Evolutionary conservation across 1,140 invertebrate species (phyloP).

Genomic region (Homalodisca vitripennis): DNA sequence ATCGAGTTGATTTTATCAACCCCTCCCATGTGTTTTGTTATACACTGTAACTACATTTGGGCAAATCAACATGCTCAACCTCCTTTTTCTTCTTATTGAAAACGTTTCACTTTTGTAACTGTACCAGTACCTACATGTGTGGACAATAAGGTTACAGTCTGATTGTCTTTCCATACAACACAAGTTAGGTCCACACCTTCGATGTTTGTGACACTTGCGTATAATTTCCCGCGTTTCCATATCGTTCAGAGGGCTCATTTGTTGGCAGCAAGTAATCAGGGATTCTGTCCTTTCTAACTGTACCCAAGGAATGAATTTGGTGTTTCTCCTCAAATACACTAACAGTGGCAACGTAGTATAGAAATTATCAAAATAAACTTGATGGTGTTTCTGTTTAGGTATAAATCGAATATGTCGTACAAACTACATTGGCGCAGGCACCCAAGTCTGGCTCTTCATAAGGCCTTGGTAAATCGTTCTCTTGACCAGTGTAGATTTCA

Average conservation of each 20-base stretch:
- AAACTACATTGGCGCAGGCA: conserved; percentile 37
- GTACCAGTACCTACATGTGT: conserved; percentile 2
- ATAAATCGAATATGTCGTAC: conserved; percentile 32
- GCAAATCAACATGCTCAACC: no score
- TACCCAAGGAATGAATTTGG: conserved; percentile 38
- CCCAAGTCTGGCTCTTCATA: conserved; percentile 37
- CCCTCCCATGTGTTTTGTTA: conserved; percentile 42
- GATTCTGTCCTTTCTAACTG: conserved; percentile 38
- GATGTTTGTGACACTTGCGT: conserved; percentile 5
- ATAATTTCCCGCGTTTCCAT: conserved; percentile 6
- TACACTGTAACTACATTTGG: no score
- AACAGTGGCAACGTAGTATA: conserved; percentile 36
- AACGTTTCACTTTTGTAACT: conserved; percentile 31
- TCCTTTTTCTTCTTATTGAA: conserved; percentile 21
- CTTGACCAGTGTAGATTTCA: conserved; percentile 44
- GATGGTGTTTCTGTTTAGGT: conserved; percentile 30
- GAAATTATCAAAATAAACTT: conserved; percentile 40
- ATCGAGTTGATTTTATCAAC: conserved; percentile 44
- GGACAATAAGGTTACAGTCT: conserved; percentile 16
- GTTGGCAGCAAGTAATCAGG: conserved; percentile 38
- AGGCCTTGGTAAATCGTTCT: conserved; percentile 32
- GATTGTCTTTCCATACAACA: conserved; percentile 31
- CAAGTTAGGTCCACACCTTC: conserved; percentile 30
- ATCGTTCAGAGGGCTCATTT: conserved; percentile 36
- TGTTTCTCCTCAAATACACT: conserved; percentile 33